These are phyloP conservation scores for Alfaro cultratus DNA, from an alignment of 2,797 vertebrate species.

Conservation along the genomic window DNA sequence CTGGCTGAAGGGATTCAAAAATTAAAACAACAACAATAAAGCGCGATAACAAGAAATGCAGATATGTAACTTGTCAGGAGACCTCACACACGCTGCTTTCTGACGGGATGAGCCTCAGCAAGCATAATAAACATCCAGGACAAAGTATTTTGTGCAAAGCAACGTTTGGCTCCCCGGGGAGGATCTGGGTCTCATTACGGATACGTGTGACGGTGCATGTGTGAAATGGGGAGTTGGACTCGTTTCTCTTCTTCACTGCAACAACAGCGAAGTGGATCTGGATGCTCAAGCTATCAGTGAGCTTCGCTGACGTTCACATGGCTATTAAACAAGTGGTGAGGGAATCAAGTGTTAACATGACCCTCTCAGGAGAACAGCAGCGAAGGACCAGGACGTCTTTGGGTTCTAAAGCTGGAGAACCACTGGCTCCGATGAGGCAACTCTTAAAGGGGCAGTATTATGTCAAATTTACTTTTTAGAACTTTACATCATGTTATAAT, in stretches of 20 bases:
- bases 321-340: not conserved
- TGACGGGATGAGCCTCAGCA: slow-evolving; percentile 63
- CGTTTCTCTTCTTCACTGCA: not conserved
- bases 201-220: slow-evolving; percentile 39
- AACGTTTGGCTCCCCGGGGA: slow-evolving; percentile 72
- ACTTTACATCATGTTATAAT: too few species aligned
- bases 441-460: too few species aligned
- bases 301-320: not conserved
- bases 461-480: too few species aligned
- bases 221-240: slow-evolving; percentile 11
- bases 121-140: slow-evolving; percentile 79
- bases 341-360: not conserved
- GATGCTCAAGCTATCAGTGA: not conserved
- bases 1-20: slow-evolving; percentile 2
- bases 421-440: not conserved
- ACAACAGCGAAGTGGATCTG: not conserved
- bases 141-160: slow-evolving; percentile 77
- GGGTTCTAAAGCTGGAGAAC: not conserved
- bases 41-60: slow-evolving; percentile 21
- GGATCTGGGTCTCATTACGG: slow-evolving; percentile 78
- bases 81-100: slow-evolving; percentile 66
- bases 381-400: not conserved
- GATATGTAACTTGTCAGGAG: slow-evolving; percentile 36
- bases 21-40: slow-evolving; percentile 20
- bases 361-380: not conserved